phyloP scores from a whole-genome alignment of 2,113 vertebrate genomes.

The Spermophilus dauricus region DNA sequence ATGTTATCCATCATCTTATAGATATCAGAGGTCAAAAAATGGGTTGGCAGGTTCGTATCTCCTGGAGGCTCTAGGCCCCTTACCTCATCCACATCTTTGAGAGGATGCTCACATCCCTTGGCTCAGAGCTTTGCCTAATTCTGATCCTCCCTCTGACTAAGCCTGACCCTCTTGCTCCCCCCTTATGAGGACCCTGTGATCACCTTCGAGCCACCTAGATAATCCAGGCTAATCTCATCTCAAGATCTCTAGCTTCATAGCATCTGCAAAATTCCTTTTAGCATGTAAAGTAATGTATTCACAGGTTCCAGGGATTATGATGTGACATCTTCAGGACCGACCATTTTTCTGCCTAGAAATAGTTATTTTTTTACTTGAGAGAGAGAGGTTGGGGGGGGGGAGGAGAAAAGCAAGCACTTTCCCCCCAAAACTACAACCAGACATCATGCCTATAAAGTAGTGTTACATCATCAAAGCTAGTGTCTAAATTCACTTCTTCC shows the following conservation, averaged over 20 bases:
- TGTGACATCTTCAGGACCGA: neutral
- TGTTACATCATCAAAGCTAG: neutral
- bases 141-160: neutral
- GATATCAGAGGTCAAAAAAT: neutral
- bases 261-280: neutral
- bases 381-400: neutral
- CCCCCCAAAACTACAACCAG: neutral
- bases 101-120: neutral
- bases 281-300: neutral
- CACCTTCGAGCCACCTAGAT: neutral
- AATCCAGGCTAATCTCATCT: neutral
- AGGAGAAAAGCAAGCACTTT: neutral
- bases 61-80: neutral
- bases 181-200: neutral
- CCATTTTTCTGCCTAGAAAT: neutral
- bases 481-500: neutral
- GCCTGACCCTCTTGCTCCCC: neutral
- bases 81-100: neutral
- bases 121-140: fast-evolving
- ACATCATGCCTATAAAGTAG: neutral
- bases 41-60: fast-evolving
- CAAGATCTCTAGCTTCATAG: neutral
- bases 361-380: neutral
- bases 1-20: neutral
- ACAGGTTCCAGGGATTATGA: neutral